A percentile compares a stretch with the other conserved stretches of the same genome.
Conservation (phyloP, 2,113 vertebrate species). For the Dicrurus megarhynchus region DNA sequence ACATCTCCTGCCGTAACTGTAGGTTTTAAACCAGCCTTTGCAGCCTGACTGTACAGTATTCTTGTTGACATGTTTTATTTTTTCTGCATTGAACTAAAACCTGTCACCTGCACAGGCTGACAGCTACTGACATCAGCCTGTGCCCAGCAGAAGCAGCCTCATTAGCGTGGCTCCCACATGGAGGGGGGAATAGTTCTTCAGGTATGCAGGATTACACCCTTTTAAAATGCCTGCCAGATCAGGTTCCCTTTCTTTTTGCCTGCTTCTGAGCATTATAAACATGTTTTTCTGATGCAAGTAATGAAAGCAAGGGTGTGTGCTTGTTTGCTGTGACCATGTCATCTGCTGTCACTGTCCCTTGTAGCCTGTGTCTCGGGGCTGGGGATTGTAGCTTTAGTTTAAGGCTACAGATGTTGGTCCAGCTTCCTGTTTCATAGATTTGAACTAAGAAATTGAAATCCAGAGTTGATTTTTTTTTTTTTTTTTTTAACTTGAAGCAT, state of each 20-base stretch:
- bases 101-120: not conserved
- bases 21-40: not conserved
- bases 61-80: not conserved
- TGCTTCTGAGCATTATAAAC: not conserved
- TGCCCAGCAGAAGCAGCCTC: not conserved
- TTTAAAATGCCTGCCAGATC: not conserved
- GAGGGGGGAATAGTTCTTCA: not conserved
- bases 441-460: not conserved
- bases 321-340: not conserved
- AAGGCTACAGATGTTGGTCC: not conserved
- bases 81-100: not conserved
- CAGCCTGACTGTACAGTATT: not conserved
- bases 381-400: not conserved
- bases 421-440: not conserved
- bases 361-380: not conserved
- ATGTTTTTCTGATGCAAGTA: not conserved
- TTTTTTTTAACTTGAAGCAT: not conserved
- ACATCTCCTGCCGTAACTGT: not conserved
- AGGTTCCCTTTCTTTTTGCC: not conserved
- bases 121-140: not conserved
- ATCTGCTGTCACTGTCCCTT: not conserved
- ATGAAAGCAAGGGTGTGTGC: not conserved
- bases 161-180: not conserved
- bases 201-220: not conserved
- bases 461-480: not conserved